Evolutionary conservation across 1,140 invertebrate species (phyloP).

Genomic region (Platorchestia sp.): DNA sequence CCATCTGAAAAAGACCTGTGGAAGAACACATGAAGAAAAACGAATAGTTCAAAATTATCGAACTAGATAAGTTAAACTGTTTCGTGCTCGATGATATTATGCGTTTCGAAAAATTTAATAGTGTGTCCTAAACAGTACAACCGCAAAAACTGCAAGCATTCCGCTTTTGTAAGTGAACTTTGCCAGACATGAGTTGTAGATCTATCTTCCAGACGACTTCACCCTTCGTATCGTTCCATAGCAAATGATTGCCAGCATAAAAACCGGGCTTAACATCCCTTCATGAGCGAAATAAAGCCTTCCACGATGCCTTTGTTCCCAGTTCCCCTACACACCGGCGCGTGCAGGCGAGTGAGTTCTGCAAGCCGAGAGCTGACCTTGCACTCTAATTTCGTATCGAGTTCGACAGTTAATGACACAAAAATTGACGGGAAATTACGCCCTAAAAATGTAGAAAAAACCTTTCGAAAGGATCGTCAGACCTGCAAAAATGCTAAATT

Average conservation of each 20-base stretch:
- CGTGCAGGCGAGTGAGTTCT: background rate
- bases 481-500: background rate
- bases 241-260: background rate
- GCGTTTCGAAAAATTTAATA: too few relatives aligned
- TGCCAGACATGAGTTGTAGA: background rate
- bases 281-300: background rate
- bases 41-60: too few relatives aligned
- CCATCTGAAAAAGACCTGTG: too few relatives aligned
- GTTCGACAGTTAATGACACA: background rate
- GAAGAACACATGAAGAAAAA: too few relatives aligned
- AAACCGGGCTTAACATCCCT: background rate
- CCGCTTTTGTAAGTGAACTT: background rate
- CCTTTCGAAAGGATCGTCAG: background rate
- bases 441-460: background rate
- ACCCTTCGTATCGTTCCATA: background rate
- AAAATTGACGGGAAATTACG: background rate
- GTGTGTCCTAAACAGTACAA: too few relatives aligned
- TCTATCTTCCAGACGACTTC: background rate
- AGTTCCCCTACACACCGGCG: background rate
- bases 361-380: background rate
- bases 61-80: too few relatives aligned
- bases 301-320: background rate
- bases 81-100: background rate
- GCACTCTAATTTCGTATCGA: background rate
- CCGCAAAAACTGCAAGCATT: too few relatives aligned